phyloP scores from a whole-genome alignment of 2,888 invertebrate species.

The Allolobophora icterica region DNA sequence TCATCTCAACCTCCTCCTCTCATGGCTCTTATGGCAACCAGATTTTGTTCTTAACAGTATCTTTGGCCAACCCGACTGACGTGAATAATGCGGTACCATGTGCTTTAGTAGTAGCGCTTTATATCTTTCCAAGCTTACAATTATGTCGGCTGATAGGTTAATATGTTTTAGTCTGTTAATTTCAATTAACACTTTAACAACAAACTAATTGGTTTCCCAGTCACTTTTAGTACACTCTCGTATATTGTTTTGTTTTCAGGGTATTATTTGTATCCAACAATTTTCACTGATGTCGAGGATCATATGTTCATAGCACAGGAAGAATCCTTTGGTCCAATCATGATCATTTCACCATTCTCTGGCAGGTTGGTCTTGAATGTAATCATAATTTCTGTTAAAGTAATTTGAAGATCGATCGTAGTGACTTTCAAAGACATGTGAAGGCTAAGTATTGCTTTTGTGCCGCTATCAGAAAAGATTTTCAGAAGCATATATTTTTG shows the following conservation, averaged over 20 bases:
- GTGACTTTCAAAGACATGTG: background rate
- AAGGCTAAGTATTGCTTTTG: background rate
- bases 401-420: background rate
- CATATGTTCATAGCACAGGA: slow-evolving; percentile 89
- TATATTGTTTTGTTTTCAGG: slow-evolving; percentile 53
- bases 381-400: background rate
- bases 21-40: too few species aligned
- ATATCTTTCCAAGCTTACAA: too few species aligned
- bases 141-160: too few species aligned
- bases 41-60: background rate
- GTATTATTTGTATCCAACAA: slow-evolving; percentile 87
- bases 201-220: background rate
- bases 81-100: too few species aligned
- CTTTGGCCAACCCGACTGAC: background rate
- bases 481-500: background rate
- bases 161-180: background rate
- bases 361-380: slow-evolving; percentile 70
- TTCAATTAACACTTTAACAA: background rate
- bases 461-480: background rate
- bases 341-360: slow-evolving; percentile 91
- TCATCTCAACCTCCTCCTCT: too few species aligned
- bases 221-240: background rate
- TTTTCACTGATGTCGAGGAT: slow-evolving; percentile 90
- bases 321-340: slow-evolving; percentile 95
- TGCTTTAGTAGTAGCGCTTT: too few species aligned